Conservation (phyloP, 2,888 invertebrate species). For the Blastobasis adustella region DNA sequence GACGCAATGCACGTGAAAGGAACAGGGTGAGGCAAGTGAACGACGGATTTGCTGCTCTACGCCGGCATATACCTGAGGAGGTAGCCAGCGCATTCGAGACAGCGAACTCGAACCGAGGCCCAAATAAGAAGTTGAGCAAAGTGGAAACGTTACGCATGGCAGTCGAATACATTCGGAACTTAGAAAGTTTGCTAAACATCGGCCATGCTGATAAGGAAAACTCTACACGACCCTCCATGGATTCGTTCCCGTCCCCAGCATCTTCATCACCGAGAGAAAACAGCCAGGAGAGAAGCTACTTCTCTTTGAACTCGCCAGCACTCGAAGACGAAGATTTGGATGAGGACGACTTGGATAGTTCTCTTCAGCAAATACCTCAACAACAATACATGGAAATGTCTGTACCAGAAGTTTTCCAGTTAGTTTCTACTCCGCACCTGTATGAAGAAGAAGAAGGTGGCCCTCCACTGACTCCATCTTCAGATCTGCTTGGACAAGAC, state of each 20-base stretch:
- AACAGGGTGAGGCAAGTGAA: conserved; percentile 95
- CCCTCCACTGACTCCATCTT: conserved; percentile 69
- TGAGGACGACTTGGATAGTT: conserved; percentile 60
- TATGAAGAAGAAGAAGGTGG: conserved; percentile 78
- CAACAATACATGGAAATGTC: conserved; percentile 77
- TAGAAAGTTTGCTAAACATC: conserved; percentile 83
- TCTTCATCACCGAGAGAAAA: conserved; percentile 68
- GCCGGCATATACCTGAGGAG: conserved; percentile 90
- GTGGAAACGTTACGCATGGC: conserved; percentile 93
- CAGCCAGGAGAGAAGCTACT: conserved; percentile 69
- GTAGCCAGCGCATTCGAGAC: conserved; percentile 82
- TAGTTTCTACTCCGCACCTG: conserved; percentile 72
- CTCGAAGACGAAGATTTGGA: conserved; percentile 62
- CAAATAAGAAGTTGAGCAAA: conserved; percentile 87
- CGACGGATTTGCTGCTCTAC: conserved; percentile 90
- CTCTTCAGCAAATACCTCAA: conserved; percentile 62
- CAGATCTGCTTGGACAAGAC: conserved; percentile 63
- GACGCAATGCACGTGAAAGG: conserved; percentile 93
- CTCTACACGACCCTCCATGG: conserved; percentile 49
- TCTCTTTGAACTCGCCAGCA: conserved; percentile 57
- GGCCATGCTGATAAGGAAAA: conserved; percentile 76
- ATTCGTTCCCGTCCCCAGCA: conserved; percentile 68
- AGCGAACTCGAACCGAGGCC: conserved; percentile 78
- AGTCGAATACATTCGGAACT: conserved; percentile 89
- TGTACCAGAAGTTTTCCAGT: conserved; percentile 77